Conservation (phyloP, 2,797 vertebrate species). For the Sparidentex hasta region DNA sequence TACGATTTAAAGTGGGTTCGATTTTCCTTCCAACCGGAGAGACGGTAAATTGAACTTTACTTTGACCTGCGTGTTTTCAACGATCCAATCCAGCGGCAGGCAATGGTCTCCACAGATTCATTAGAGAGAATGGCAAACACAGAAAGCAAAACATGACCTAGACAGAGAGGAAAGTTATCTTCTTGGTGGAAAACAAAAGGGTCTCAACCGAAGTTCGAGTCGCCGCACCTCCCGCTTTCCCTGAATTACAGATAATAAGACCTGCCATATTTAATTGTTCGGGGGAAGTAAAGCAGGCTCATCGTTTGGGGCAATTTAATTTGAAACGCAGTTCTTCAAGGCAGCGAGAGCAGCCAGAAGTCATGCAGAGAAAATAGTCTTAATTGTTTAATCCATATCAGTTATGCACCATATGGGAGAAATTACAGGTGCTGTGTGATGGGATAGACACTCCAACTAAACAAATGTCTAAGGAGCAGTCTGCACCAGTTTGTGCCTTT, state of each 20-base stretch:
- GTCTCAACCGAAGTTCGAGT: constrained; percentile 39
- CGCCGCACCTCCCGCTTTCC: constrained; percentile 34
- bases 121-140: constrained; percentile 17
- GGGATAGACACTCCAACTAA: constrained; percentile 78
- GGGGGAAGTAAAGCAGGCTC: constrained; percentile 66
- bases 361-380: constrained; percentile 82
- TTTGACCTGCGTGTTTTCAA: constrained; percentile 32
- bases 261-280: constrained; percentile 77
- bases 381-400: constrained; percentile 88
- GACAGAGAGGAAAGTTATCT: constrained; percentile 13
- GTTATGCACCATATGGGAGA: constrained; percentile 83
- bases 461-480: constrained; percentile 79
- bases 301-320: constrained; percentile 81
- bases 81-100: constrained; percentile 19
- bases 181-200: constrained; percentile 9
- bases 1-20: constrained; percentile 18
- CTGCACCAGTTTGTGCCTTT: constrained; percentile 77
- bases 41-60: neutral
- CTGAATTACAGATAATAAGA: constrained; percentile 73
- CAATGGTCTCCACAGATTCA: constrained; percentile 24
- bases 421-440: constrained; percentile 84
- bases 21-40: constrained; percentile 1
- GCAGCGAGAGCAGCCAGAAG: constrained; percentile 77
- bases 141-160: constrained; percentile 18
- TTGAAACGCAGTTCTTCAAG: constrained; percentile 77